Percentiles rank a stretch among this genome's conserved stretches.
These are phyloP conservation scores for Cantharis rufa DNA, from an alignment of 2,888 invertebrate species.

Conservation along the genomic window DNA sequence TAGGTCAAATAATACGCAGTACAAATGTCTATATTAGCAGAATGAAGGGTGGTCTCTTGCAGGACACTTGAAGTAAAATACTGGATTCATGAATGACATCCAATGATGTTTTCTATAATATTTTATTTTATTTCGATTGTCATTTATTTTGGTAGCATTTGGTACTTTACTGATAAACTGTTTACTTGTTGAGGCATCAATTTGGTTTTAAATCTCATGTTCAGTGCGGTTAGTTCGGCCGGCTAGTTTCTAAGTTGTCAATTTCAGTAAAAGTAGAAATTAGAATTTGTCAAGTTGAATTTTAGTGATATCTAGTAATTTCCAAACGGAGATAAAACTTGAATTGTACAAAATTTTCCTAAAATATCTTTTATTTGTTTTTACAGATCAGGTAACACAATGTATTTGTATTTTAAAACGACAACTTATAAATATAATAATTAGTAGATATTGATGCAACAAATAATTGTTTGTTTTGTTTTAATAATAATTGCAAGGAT, in stretches of 20 bases:
- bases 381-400: too few relatives aligned
- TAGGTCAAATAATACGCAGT: conserved; percentile 44
- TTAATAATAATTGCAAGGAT: too few relatives aligned
- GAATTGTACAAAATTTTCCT: neutral
- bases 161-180: neutral
- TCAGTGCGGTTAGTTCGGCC: neutral
- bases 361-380: neutral
- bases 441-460: too few relatives aligned
- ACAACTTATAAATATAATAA: too few relatives aligned
- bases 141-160: neutral
- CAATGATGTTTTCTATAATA: neutral
- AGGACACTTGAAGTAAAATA: conserved; percentile 38
- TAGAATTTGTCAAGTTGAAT: neutral
- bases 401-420: too few relatives aligned
- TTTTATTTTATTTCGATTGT: neutral
- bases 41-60: conserved; percentile 37
- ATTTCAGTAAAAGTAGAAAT: neutral
- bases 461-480: too few relatives aligned
- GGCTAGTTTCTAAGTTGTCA: neutral
- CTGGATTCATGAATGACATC: conserved; percentile 5
- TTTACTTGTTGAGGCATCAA: neutral
- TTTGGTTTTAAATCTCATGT: neutral
- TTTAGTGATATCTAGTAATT: neutral
- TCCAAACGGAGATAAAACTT: neutral
- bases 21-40: conserved; percentile 48